Percentiles rank a stretch among this genome's conserved stretches.
Conservation (phyloP, 2,888 invertebrate species). For the Ormia ochracea region DNA sequence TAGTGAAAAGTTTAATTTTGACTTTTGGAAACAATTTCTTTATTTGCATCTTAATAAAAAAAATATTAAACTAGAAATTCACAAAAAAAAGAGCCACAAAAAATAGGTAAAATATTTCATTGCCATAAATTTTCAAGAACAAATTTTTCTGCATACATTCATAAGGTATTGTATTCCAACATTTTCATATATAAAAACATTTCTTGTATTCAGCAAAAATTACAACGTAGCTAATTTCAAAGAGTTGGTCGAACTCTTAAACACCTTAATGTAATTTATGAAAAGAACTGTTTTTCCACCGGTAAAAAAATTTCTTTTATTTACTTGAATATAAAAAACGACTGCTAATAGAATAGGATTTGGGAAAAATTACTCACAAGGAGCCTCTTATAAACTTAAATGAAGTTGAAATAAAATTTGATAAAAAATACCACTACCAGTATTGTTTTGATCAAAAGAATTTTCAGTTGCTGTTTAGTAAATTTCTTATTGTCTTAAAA, state of each 20-base stretch:
- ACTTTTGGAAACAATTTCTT: neutral
- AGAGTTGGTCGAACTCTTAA: neutral
- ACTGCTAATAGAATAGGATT: too few relatives aligned
- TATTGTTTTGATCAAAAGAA: too few relatives aligned
- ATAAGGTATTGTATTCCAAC: slow-evolving; percentile 13
- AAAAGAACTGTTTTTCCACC: too few relatives aligned
- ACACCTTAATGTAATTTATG: neutral
- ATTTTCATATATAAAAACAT: neutral
- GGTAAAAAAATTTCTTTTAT: too few relatives aligned
- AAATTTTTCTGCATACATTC: neutral
- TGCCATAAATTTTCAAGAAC: slow-evolving; percentile 25
- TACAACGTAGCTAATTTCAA: neutral
- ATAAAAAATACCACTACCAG: too few relatives aligned
- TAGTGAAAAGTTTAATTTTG: neutral
- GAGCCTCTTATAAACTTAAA: too few relatives aligned
- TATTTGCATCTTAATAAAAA: neutral
- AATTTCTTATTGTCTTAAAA: too few relatives aligned
- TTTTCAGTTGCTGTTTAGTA: too few relatives aligned
- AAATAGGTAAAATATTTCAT: neutral
- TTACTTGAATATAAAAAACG: too few relatives aligned
- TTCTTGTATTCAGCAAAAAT: neutral
- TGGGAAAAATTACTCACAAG: too few relatives aligned
- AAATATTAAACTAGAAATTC: too few relatives aligned
- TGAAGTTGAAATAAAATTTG: too few relatives aligned
- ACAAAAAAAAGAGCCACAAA: slow-evolving; percentile 64